Base-by-base conservation (phyloP, 1,140 invertebrate genomes). In the Saccostrea glomerata region DNA sequence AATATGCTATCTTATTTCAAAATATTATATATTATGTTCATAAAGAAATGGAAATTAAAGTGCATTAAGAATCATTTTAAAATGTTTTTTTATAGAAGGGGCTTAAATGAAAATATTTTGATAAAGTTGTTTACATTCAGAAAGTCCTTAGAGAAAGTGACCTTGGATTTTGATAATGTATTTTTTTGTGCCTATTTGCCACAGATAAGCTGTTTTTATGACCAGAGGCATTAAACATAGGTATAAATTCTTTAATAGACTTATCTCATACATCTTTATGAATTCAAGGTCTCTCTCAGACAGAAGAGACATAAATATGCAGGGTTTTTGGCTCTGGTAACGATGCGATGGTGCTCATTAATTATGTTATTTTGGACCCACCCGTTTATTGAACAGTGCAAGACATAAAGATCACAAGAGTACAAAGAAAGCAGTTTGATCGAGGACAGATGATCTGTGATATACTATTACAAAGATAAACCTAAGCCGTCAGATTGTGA, bases 231-330 rank as follows among this genome's bases (percentile, higher is more conserved):
- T 77, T 63, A 63, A 47, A 47, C 47, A 47, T 47, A 63, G 58
- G 58, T 63, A 63, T 63, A 63, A 63, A 63, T 17, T 63, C n/a
- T 77, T 77, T 36, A 13, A 77, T 77, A 36, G 25, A 30, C 70
- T 77, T 77, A 77, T 77, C 66, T 73, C 13, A 25, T 73, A 73
- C 66, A 73, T 73, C 70, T 77, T 36, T 30, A 36, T 77, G 36
- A 77, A 77, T 77, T 36, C 70, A 77, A 77, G 70, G 70, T 77
- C 70, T 30, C 25, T 25, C 30, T 77, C 70, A 77, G 70, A 36
- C 70, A 77, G 25, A 66, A 23, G 60, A 47, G 47, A 23, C 60
- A 66, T 23, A 2, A 66, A 66, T 23, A 77, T 25, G 30, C 15
- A 77, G 25, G 12, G 2, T 47, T 63, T 30, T 36, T 30, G 25